Evolutionary conservation across 2,113 vertebrate species (phyloP), one percentile per base, ranked within the genome.

Genomic region (Vidua macroura): DNA sequence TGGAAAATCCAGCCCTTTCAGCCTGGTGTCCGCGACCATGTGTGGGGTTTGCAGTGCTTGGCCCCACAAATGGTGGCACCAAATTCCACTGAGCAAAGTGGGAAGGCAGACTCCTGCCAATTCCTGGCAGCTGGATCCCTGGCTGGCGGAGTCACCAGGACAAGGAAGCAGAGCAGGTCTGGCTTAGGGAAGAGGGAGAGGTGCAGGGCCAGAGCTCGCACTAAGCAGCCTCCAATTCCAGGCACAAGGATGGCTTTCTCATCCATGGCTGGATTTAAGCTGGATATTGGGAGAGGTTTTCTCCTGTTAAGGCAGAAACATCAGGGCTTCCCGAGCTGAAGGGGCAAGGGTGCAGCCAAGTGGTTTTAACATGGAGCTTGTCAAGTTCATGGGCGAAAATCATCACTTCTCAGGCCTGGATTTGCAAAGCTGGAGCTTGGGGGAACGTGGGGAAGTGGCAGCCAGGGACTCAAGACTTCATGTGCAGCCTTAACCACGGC

Each of bases 21-120:
- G 59, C 31, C 19, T 10, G 22, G 18, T 17, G 41, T 13, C 66
- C 4, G 0, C 3, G 15, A 11, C 43, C 33, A 3, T 0, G 8
- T 41, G 30, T 6, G 10, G 13, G 44, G 15, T 6, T 44, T 49
- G 48, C 5, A 19, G 13, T 0, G 6, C 17, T 23, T 22, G 51
- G 27, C 31, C 52, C 46, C 12, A 12, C 19, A 15, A 27, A 37
- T 0, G 8, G 41, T 9, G 23, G 17, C 85, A 62, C 37, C 48
- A 44, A 70, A 48, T 23, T 27, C 15, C 4, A 0, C 2, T 0
- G 16, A 46, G 35, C 9, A 20, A 48, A n/a, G 35, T 2, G 6
- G 15, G 24, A 43, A 41, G 20, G 24, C 7, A 37, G 21, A 46
- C 55, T 69, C 33, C 76, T 39, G 31, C 20, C 13, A 5, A 2